A percentile compares a stretch with the other conserved stretches of the same genome.
Conservation (phyloP, 1,140 invertebrate species). For the Nomia melanderi region DNA sequence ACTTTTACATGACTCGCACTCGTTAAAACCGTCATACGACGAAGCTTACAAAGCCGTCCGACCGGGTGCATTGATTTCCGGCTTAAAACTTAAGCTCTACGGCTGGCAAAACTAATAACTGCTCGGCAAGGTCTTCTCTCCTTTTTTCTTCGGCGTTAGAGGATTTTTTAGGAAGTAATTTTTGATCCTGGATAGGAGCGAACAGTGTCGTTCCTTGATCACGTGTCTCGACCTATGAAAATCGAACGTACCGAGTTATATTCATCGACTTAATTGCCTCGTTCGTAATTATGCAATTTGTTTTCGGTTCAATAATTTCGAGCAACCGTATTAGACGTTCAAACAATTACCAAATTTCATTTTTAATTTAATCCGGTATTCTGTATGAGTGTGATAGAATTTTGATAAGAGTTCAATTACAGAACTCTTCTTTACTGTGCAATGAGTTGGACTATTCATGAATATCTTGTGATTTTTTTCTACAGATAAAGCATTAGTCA, state of each 20-base stretch:
- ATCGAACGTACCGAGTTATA: neutral
- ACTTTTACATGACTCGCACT: slow-evolving; percentile 64
- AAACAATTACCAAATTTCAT: no score
- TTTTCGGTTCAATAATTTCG: no score
- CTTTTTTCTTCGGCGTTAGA: slow-evolving; percentile 57
- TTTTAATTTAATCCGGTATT: no score
- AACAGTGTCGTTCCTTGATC: slow-evolving; percentile 32
- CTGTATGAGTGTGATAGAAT: no score
- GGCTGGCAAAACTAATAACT: slow-evolving; percentile 69
- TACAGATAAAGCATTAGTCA: no score
- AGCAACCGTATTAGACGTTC: no score
- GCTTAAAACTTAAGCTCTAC: slow-evolving; percentile 66
- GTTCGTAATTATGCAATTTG: neutral
- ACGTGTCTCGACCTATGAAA: neutral
- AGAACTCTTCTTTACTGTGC: no score
- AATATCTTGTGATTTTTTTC: no score
- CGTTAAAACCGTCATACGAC: slow-evolving; percentile 67
- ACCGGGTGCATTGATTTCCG: slow-evolving; percentile 66
- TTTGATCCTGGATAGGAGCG: slow-evolving; percentile 49
- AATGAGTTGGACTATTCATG: no score
- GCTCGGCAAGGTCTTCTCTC: slow-evolving; percentile 56
- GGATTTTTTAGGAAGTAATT: slow-evolving; percentile 65
- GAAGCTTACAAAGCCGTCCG: slow-evolving; percentile 65
- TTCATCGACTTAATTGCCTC: neutral
- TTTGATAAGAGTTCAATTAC: no score